Percentiles rank a stretch among this genome's conserved stretches.
phyloP scores from a whole-genome alignment of 1,140 invertebrate genomes.

The Chelonus insularis region DNA sequence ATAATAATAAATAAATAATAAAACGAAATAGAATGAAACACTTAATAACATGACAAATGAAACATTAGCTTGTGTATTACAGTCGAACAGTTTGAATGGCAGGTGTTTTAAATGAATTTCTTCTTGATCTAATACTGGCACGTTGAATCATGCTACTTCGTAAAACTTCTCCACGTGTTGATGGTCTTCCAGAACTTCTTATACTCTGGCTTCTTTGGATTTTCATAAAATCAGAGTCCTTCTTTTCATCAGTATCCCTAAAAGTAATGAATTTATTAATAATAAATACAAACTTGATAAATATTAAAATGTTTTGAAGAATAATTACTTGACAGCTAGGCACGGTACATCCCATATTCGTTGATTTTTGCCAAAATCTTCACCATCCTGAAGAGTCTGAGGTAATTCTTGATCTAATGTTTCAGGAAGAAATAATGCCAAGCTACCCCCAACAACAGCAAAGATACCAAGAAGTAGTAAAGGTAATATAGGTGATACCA shows the following conservation, averaged over 20 bases:
- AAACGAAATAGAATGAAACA: background rate
- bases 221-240: slow-evolving; percentile 40
- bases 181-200: slow-evolving; percentile 63
- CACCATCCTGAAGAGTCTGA: slow-evolving; percentile 80
- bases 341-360: slow-evolving; percentile 81
- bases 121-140: slow-evolving; percentile 47
- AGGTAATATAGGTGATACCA: slow-evolving; percentile 70
- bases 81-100: slow-evolving; percentile 23
- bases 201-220: slow-evolving; percentile 48
- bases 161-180: slow-evolving; percentile 66
- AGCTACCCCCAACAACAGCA: slow-evolving; percentile 71
- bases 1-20: background rate
- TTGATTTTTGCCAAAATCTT: slow-evolving; percentile 80
- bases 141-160: slow-evolving; percentile 69
- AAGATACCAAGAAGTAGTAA: slow-evolving; percentile 74
- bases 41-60: too few species aligned
- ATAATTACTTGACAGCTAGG: slow-evolving; percentile 61
- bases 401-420: slow-evolving; percentile 81
- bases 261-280: slow-evolving; percentile 7
- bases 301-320: background rate
- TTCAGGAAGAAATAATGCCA: slow-evolving; percentile 79
- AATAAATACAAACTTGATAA: background rate
- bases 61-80: too few species aligned
- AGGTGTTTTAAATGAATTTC: slow-evolving; percentile 23
- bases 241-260: slow-evolving; percentile 45